phyloP scores from a whole-genome alignment of 2,113 vertebrate species.

The mouse (Mus musculus) region DNA sequence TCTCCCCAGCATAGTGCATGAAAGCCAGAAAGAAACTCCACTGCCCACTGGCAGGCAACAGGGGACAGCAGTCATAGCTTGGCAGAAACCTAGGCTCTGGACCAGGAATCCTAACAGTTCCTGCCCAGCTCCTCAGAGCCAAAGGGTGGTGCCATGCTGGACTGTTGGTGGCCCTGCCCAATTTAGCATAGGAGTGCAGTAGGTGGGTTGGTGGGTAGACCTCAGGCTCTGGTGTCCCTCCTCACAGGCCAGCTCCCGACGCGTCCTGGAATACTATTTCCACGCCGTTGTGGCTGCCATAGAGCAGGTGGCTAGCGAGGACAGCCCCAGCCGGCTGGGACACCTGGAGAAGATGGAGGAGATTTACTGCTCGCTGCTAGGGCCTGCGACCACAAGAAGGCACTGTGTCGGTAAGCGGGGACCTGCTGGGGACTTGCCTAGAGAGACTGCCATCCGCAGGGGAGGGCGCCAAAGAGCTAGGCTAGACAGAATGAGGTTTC shows the following conservation, averaged over 20 bases:
- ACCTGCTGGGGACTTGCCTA: too few relatives aligned
- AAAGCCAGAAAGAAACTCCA: not conserved
- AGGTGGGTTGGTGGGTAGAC: not conserved
- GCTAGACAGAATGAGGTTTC: not conserved
- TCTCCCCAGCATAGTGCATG: not conserved
- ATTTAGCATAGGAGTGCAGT: not conserved
- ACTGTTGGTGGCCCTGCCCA: not conserved
- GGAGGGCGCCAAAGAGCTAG: conserved; percentile 14
- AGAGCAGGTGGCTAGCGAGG: conserved; percentile 84
- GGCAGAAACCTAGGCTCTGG: not conserved
- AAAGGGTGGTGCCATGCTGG: rapidly evolving
- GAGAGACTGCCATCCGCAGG: not conserved
- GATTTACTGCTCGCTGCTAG: conserved; percentile 88
- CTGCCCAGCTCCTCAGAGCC: too few relatives aligned
- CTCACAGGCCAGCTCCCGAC: conserved; percentile 86
- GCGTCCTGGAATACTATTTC: conserved; percentile 89
- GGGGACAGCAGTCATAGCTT: not conserved
- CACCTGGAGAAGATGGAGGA: conserved; percentile 86
- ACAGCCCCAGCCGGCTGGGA: conserved; percentile 54
- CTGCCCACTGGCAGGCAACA: not conserved
- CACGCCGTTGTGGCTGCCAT: conserved; percentile 89
- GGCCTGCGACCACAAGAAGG: conserved; percentile 79
- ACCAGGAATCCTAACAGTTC: not conserved
- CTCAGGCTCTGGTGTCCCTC: not conserved
- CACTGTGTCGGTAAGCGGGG: conserved; percentile 59